Evolutionary conservation across 2,797 vertebrate species (phyloP).

Genomic region (Euthynnus affinis): DNA sequence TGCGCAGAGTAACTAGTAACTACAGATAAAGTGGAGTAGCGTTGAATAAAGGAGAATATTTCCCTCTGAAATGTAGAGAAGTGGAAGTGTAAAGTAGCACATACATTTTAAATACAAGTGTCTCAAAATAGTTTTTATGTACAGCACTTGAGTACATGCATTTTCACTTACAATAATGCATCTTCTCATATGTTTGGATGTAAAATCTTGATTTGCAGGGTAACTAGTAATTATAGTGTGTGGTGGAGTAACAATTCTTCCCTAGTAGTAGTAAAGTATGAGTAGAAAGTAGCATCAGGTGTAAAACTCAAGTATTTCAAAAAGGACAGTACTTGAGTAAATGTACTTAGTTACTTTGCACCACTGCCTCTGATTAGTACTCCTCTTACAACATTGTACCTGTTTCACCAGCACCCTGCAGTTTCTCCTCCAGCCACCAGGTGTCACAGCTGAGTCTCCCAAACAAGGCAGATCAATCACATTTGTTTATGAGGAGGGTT

Average conservation of each 20-base stretch:
- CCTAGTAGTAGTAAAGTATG: not conserved
- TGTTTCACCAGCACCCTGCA: slow-evolving; percentile 15
- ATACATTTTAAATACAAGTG: too few relatives aligned
- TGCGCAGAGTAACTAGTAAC: too few relatives aligned
- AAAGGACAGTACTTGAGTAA: not conserved
- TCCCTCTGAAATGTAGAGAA: too few relatives aligned
- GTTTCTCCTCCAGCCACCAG: slow-evolving; percentile 58
- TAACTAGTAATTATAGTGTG: not conserved
- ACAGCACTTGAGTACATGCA: too few relatives aligned
- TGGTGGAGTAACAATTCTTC: too few relatives aligned
- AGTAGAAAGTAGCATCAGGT: not conserved
- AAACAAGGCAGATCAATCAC: slow-evolving; percentile 56
- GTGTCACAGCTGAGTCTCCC: slow-evolving; percentile 68
- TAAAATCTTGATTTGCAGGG: not conserved
- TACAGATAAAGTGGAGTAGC: too few relatives aligned
- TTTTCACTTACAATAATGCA: not conserved
- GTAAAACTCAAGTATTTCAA: not conserved
- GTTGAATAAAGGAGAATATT: too few relatives aligned
- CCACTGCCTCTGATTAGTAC: not conserved
- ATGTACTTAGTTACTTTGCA: not conserved
- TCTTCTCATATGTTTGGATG: not conserved
- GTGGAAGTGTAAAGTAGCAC: too few relatives aligned
- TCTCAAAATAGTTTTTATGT: too few relatives aligned
- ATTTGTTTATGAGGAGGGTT: slow-evolving; percentile 68
- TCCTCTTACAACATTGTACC: not conserved